phyloP scores from a whole-genome alignment of 2,888 invertebrate species.

The Hirtodrosophila duncani region DNA sequence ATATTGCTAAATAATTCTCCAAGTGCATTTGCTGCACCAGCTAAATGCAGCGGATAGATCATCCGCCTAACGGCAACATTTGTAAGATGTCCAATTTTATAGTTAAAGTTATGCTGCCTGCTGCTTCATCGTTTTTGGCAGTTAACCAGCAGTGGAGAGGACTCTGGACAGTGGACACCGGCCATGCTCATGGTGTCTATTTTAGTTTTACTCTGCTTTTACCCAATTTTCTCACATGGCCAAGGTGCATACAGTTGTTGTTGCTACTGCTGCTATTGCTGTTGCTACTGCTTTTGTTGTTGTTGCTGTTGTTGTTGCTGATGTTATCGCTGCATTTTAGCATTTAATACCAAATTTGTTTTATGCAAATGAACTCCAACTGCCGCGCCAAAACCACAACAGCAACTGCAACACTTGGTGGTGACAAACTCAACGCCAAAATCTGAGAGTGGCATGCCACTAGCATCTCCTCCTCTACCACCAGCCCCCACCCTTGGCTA shows the following conservation, averaged over 20 bases:
- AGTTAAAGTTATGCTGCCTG: too few species aligned
- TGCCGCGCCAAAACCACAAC: slow-evolving; percentile 15
- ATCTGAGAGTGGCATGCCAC: slow-evolving; percentile 16
- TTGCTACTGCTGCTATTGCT: slow-evolving; percentile 1
- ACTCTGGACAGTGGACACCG: not conserved
- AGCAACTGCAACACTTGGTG: slow-evolving; percentile 22
- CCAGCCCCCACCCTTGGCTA: too few species aligned
- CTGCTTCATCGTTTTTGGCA: too few species aligned
- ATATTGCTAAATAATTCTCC: too few species aligned
- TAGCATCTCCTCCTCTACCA: not conserved
- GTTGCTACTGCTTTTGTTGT: not conserved
- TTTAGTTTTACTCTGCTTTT: too few species aligned
- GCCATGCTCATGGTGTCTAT: too few species aligned
- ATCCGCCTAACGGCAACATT: slow-evolving; percentile 55
- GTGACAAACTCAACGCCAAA: slow-evolving; percentile 7
- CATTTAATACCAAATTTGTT: slow-evolving; percentile 76
- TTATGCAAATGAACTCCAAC: slow-evolving; percentile 72
- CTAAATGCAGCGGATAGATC: not conserved
- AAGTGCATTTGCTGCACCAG: too few species aligned
- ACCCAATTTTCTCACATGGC: too few species aligned
- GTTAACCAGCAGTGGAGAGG: slow-evolving; percentile 32
- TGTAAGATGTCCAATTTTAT: slow-evolving; percentile 53
- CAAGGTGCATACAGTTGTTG: slow-evolving; percentile 5
- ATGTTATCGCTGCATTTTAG: slow-evolving; percentile 70
- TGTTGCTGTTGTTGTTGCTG: slow-evolving; percentile 46